Percentiles rank a stretch among this genome's conserved stretches.
Evolutionary conservation across 2,797 vertebrate genomes (phyloP).

Genomic region (Pseudochirops corinnae): DNA sequence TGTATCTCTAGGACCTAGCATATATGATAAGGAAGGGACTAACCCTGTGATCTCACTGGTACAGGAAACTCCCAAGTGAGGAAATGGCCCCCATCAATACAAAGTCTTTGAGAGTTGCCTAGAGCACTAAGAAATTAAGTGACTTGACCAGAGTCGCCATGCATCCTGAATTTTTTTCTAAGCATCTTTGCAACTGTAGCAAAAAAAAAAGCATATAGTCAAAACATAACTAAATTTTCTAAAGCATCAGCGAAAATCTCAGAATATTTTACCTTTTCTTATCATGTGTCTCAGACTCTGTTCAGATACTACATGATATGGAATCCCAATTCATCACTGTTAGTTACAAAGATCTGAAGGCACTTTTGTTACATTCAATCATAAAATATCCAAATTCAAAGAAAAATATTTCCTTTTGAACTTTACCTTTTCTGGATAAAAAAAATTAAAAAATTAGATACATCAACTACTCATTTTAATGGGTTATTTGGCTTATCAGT

Average conservation of each 20-base stretch:
- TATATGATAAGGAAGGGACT: neutral
- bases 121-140: neutral
- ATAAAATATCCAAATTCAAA: constrained; percentile 41
- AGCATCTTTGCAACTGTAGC: neutral
- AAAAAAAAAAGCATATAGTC: neutral
- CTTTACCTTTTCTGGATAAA: constrained; percentile 66
- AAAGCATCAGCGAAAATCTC: neutral
- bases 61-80: neutral
- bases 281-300: constrained; percentile 23
- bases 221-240: neutral
- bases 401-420: constrained; percentile 57
- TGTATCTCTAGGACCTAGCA: neutral
- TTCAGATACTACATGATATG: constrained; percentile 38
- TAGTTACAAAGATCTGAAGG: constrained; percentile 3
- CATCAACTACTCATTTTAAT: constrained; percentile 25
- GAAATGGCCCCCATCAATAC: neutral
- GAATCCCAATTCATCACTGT: constrained; percentile 12
- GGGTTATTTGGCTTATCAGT: constrained; percentile 40
- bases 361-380: constrained; percentile 55
- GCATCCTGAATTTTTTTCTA: neutral
- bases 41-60: neutral
- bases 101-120: neutral
- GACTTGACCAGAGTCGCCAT: neutral
- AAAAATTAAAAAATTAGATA: constrained; percentile 54
- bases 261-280: constrained; percentile 11